Percentiles rank a stretch among this genome's conserved stretches.
Conservation (phyloP, 2,888 invertebrate genomes). For the Cephus pulcher region DNA sequence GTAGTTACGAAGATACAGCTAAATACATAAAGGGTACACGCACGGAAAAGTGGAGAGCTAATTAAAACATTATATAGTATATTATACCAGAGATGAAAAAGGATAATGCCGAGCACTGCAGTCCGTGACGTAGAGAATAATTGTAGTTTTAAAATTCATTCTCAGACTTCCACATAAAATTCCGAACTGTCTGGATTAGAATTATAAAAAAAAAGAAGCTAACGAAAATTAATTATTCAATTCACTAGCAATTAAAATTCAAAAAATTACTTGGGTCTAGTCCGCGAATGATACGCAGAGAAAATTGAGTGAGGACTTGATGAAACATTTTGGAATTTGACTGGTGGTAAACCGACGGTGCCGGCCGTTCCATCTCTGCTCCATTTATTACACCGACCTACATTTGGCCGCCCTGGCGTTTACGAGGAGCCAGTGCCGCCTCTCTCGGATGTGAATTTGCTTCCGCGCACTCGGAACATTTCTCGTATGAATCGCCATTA, state of each 20-base stretch:
- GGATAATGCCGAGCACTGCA: neutral
- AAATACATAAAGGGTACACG: neutral
- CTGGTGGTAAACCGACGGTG: neutral
- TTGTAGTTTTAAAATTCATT: neutral
- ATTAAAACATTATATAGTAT: neutral
- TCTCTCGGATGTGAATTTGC: neutral
- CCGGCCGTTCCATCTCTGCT: neutral
- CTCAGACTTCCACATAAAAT: neutral
- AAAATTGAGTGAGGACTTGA: neutral
- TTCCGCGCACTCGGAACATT: neutral
- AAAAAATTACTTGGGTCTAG: neutral
- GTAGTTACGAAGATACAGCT: neutral
- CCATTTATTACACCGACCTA: slow-evolving; percentile 5
- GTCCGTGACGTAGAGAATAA: neutral
- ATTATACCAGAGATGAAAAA: neutral
- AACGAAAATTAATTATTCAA: neutral
- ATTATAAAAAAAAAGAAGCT: neutral
- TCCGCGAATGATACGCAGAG: neutral
- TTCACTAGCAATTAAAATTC: neutral
- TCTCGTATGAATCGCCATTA: neutral
- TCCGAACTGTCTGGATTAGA: neutral
- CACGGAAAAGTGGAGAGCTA: neutral
- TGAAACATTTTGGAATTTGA: neutral
- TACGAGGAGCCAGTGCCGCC: neutral
- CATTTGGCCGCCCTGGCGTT: neutral